Base-by-base conservation (phyloP, 2,888 invertebrate species). In the Phlogophora meticulosa region DNA sequence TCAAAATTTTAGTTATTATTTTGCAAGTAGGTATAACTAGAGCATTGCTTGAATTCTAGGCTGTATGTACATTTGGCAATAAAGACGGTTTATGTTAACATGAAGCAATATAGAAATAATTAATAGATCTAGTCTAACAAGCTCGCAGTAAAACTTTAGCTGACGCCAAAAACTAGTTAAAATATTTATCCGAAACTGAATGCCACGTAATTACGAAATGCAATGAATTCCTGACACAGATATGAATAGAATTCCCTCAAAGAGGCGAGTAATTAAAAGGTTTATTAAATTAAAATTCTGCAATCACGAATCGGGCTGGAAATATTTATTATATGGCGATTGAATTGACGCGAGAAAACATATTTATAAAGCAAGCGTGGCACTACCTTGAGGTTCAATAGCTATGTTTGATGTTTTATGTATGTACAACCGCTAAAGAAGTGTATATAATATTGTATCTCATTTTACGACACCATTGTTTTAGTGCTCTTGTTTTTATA, bases 1-100 rank as follows among this genome's bases (percentile, higher is more conserved):
- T 66, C 80, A 70, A 77, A 74, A 70, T 71, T 15, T 40, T 49
- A 22, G 49, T 76, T 62, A 48, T 62, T 56, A 74, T 74, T 79
- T 74, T 65, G 68, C 43, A 74, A 74, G 46, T n/a, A n/a, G n/a
- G n/a, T 42, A 42, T 53, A 69, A 78, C 52, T 72, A 61, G 66
- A 67, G 34, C 64, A 76, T 64, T 62, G 63, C 64, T 55, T 40
- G 48, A 32, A 55, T 58, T 49, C 38, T 46, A 59, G 28, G n/a
- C 53, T 36, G 43, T 49, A 34, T 66, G 34, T 32, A 45, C 46
- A 46, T 79, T 76, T 67, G 52, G 51, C 40, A 76, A 79, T 61
- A 61, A 53, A 61, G 45, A 73, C 46, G 53, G 28, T 64, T 49
- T 59, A 53, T 52, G 17, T 55, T 38, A 34, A 22, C 4, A 22